Percentiles rank a stretch among this genome's conserved stretches.
These are phyloP conservation scores for Hecatera dysodea DNA, from an alignment of 2,888 invertebrate species.

Conservation along the genomic window DNA sequence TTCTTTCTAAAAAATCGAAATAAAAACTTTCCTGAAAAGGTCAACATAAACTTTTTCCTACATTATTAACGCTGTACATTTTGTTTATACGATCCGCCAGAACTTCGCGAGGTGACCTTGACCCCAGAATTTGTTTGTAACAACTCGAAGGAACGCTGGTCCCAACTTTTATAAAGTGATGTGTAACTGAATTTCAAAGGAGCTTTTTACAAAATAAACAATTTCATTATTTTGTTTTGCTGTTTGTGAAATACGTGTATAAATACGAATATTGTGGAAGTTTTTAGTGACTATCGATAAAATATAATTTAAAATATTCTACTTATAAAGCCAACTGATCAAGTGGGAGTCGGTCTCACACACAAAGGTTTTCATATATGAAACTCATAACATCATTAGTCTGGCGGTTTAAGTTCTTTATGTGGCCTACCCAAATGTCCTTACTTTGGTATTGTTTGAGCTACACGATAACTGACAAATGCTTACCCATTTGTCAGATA, in stretches of 20 bases:
- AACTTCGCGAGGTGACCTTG: constrained; percentile 16
- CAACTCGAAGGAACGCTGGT: constrained; percentile 9
- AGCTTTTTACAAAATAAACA: constrained; percentile 37
- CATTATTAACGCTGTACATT: constrained; percentile 15
- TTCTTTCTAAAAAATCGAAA: no score
- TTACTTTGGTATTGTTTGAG: no score
- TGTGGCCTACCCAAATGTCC: no score
- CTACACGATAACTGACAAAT: no score
- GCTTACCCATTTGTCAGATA: no score
- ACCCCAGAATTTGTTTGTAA: constrained; percentile 28
- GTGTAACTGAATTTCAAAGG: constrained; percentile 18
- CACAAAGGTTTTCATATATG: no score
- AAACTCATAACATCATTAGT: neutral
- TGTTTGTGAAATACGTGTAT: neutral
- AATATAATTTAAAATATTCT: no score
- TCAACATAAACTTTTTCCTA: neutral
- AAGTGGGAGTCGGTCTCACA: no score
- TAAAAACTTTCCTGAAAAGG: constrained; percentile 7
- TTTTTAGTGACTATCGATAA: neutral
- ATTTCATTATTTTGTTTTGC: constrained; percentile 19
- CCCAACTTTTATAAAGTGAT: constrained; percentile 37
- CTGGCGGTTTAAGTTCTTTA: no score
- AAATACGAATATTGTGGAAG: neutral
- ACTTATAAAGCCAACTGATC: neutral
- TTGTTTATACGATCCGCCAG: constrained; percentile 15